Conservation (phyloP, 2,888 invertebrate genomes). For the Tetheella fluctuosa region DNA sequence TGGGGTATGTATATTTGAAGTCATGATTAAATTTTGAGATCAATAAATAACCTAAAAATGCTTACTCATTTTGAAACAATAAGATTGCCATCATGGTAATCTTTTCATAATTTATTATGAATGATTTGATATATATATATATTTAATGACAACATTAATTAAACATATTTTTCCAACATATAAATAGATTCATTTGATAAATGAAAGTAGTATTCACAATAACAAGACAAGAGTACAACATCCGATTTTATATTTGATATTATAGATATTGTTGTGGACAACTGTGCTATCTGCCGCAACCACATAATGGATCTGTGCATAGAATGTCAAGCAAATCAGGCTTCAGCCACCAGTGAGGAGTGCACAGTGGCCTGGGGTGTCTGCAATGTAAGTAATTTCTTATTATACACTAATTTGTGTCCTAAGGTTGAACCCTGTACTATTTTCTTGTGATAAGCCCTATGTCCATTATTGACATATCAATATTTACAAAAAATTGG, state of each 20-base stretch:
- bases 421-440: too few relatives aligned
- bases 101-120: too few relatives aligned
- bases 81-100: not conserved
- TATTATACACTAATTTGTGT: too few relatives aligned
- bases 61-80: conserved; percentile 14
- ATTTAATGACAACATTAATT: too few relatives aligned
- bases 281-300: conserved; percentile 99
- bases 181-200: too few relatives aligned
- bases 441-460: too few relatives aligned
- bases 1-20: conserved; percentile 90
- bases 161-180: too few relatives aligned
- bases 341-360: conserved; percentile 98
- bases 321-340: conserved; percentile 99
- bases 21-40: conserved; percentile 10
- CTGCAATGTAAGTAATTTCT: conserved; percentile 90
- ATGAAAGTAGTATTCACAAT: too few relatives aligned
- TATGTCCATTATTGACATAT: too few relatives aligned
- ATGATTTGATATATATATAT: too few relatives aligned
- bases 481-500: too few relatives aligned
- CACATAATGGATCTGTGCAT: conserved; percentile 99
- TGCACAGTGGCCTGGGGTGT: conserved; percentile 99
- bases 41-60: conserved; percentile 21
- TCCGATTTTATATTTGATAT: conserved; percentile 23
- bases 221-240: not conserved
- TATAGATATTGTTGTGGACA: conserved; percentile 98